Base-by-base conservation (phyloP, 2,113 vertebrate genomes). In the Pedionomus torquatus region DNA sequence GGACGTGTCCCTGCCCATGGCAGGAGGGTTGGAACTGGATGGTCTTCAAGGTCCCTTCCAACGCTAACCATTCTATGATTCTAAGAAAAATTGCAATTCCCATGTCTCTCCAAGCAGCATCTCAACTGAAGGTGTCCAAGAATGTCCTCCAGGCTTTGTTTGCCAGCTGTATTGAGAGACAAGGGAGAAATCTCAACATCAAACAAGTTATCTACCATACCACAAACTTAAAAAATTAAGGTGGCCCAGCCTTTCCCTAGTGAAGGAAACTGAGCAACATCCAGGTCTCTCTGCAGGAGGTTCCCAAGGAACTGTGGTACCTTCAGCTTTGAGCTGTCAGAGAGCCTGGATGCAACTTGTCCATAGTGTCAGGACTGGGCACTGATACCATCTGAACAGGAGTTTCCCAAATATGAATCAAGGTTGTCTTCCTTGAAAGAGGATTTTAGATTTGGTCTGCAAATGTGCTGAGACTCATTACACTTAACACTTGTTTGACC, bases 171-270 rank as follows among this genome's bases (percentile, higher is more conserved):
- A 61, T 1, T 18, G 61, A 52, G 2, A 9, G 28, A 25, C 25
- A 46, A 63, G 9, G 49, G 70, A 72, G 54, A 63, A 65, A 68
- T 44, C n/a, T 41, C 33, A n/a, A 11, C 33, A 10, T 30, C 44
- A 33, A 5, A 11, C 18, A 7, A 31, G 31, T 20, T 43, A 35
- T 17, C 37, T 37, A 57, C 48, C 49, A 23, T 37, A 57, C 48
- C 49, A 23, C 8, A 79, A 74, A 2, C 37, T 39, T n/a, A 39
- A 9, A 43, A 48, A 52, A 33, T 7, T 23, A 26, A 33, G 39
- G 31, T 0, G 25, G 51, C 28, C 6, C 10, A 43, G 63, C 44
- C 0, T 0, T 7, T 55, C 30, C 16, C 39, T 25, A 6, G 37
- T 2, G 33, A 18, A 18, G 33, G 52, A 39, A 70, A 46, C 43